These are phyloP conservation scores for Rhabdornis inornatus DNA, from an alignment of 2,113 vertebrate species.

Conservation along the genomic window DNA sequence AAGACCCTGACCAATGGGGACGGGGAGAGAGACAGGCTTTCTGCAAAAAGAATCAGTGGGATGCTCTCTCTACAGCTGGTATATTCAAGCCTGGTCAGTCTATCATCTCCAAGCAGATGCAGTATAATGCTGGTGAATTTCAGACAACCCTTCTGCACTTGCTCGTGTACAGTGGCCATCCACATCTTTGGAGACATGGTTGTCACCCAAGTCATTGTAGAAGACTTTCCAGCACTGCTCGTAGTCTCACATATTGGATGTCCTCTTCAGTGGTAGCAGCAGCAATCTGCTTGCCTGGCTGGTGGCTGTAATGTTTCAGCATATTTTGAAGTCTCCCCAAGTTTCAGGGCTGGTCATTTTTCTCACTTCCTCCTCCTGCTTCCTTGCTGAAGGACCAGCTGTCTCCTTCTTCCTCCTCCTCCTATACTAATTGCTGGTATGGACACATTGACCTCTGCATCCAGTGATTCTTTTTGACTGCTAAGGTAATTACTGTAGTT, in stretches of 20 bases:
- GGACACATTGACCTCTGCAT: not conserved
- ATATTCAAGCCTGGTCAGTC: not conserved
- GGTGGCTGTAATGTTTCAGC: not conserved
- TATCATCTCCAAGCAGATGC: not conserved
- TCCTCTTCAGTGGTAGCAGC: not conserved
- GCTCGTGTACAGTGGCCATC: not conserved
- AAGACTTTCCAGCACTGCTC: not conserved
- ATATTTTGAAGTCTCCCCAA: not conserved
- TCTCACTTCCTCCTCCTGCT: not conserved
- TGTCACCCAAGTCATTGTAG: not conserved
- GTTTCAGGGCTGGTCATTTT: rapidly evolving
- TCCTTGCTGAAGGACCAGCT: not conserved
- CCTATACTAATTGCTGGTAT: not conserved
- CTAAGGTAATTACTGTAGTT: not conserved
- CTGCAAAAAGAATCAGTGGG: not conserved
- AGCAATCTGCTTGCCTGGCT: not conserved
- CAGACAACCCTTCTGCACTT: not conserved
- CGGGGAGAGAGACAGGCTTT: not conserved
- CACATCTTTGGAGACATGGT: not conserved
- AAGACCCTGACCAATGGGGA: not conserved
- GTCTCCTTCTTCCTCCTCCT: not conserved
- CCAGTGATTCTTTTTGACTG: not conserved
- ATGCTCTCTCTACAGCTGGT: not conserved
- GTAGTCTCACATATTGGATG: not conserved
- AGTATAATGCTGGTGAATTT: not conserved